Evolutionary conservation across 2,797 vertebrate species (phyloP).

Genomic region (Bradypodion ventrale): DNA sequence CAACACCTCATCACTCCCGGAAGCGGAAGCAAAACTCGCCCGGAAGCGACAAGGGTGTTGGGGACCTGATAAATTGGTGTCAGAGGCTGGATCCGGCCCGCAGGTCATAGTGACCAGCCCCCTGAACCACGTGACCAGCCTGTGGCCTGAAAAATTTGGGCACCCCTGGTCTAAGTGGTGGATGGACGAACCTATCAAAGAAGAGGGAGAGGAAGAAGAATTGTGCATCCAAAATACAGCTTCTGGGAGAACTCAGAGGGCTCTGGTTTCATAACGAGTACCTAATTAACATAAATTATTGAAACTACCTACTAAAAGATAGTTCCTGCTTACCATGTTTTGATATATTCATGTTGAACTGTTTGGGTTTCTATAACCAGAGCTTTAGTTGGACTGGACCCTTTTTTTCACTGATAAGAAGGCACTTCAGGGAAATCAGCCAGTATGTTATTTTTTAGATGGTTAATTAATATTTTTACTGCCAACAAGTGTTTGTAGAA

Average conservation of each 20-base stretch:
- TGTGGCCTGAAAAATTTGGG: too few species aligned
- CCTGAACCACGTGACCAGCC: too few species aligned
- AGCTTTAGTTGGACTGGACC: neutral
- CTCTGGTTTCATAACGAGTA: neutral
- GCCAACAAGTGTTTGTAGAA: neutral
- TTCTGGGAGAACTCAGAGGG: neutral
- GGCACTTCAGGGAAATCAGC: neutral
- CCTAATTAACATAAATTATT: neutral
- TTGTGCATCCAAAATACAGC: neutral
- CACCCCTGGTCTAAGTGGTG: too few species aligned
- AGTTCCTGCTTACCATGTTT: neutral
- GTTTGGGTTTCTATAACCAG: neutral
- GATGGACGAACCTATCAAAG: conserved; percentile 6
- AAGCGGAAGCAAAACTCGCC: too few species aligned
- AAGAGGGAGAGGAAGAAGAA: neutral
- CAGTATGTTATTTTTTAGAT: neutral
- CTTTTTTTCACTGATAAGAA: neutral
- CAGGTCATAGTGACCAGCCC: too few species aligned
- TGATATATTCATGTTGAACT: neutral
- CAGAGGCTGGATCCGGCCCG: too few species aligned
- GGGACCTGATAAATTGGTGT: too few species aligned
- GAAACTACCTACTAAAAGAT: neutral
- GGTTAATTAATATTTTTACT: neutral
- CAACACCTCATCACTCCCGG: too few species aligned
- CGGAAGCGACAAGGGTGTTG: too few species aligned